A percentile compares a stretch with the other conserved stretches of the same genome.
Evolutionary conservation across 2,797 vertebrate species (phyloP).

Genomic region (Alectoris magna): DNA sequence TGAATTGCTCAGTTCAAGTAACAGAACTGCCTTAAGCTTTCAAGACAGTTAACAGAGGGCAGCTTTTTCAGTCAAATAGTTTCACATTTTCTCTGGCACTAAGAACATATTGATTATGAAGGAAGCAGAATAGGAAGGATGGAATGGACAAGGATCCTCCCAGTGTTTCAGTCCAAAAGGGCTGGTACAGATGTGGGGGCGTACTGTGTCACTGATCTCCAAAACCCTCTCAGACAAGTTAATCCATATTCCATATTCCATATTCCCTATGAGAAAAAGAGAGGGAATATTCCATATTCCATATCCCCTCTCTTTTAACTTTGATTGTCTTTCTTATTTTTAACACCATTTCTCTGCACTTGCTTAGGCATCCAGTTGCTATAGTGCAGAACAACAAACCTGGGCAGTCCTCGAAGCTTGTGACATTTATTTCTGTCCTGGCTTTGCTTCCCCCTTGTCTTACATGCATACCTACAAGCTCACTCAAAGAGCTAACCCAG

Average conservation of each 20-base stretch:
- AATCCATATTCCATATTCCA: neutral
- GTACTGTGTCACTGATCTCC: neutral
- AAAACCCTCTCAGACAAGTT: neutral
- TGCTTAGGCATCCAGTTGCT: neutral
- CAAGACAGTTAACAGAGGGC: neutral
- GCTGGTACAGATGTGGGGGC: accelerated
- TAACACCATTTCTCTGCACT: neutral
- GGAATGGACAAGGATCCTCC: neutral
- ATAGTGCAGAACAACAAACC: neutral
- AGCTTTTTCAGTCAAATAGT: neutral
- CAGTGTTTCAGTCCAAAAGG: neutral
- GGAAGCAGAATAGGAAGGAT: neutral
- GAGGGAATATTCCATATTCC: neutral
- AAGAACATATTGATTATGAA: neutral
- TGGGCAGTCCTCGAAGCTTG: neutral
- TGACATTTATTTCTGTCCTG: neutral
- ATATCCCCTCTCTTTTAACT: neutral
- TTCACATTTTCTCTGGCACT: neutral
- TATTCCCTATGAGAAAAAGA: too few species aligned
- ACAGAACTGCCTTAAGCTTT: slow-evolving; percentile 7
- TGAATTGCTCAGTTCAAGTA: slow-evolving; percentile 47
- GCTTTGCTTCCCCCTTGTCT: neutral
- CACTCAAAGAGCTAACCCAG: neutral
- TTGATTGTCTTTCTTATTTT: neutral
- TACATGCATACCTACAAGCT: neutral